phyloP scores from a whole-genome alignment of 2,797 vertebrate species.

The Pachyuromys duprasi region DNA sequence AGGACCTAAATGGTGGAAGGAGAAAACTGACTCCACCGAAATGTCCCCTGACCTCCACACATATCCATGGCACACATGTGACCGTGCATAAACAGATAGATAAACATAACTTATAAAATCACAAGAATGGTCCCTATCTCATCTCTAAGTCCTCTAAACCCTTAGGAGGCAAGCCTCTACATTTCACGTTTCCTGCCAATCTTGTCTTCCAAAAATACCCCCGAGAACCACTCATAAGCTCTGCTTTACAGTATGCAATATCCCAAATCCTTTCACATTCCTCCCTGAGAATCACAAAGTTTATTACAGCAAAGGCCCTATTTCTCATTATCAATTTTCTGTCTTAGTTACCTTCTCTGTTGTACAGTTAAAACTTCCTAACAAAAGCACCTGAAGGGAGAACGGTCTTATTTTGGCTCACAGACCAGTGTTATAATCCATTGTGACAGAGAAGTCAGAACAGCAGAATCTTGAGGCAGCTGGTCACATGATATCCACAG shows the following conservation, averaged over 20 bases:
- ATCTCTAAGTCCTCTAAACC: too few species aligned
- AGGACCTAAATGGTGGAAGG: not conserved
- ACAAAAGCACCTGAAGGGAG: not conserved
- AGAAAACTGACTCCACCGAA: not conserved
- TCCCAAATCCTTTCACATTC: not conserved
- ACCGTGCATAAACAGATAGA: not conserved
- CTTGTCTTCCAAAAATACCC: not conserved
- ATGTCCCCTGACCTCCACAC: not conserved
- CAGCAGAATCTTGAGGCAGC: not conserved
- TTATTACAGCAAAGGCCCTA: not conserved
- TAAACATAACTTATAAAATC: not conserved
- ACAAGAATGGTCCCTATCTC: not conserved
- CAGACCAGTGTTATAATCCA: not conserved
- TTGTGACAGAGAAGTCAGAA: not conserved
- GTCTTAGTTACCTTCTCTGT: not conserved
- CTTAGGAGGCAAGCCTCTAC: not conserved
- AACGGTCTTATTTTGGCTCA: not conserved
- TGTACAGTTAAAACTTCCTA: not conserved
- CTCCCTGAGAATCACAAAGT: not conserved
- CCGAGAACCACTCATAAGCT: not conserved
- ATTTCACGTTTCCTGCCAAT: not conserved
- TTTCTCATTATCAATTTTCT: not conserved
- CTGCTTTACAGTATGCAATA: not conserved
- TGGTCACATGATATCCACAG: not conserved
- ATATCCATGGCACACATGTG: not conserved